Percentiles rank a stretch among this genome's conserved stretches.
Evolutionary conservation across 2,797 vertebrate genomes (phyloP).

Genomic region (Hydrocynus forskahlii): DNA sequence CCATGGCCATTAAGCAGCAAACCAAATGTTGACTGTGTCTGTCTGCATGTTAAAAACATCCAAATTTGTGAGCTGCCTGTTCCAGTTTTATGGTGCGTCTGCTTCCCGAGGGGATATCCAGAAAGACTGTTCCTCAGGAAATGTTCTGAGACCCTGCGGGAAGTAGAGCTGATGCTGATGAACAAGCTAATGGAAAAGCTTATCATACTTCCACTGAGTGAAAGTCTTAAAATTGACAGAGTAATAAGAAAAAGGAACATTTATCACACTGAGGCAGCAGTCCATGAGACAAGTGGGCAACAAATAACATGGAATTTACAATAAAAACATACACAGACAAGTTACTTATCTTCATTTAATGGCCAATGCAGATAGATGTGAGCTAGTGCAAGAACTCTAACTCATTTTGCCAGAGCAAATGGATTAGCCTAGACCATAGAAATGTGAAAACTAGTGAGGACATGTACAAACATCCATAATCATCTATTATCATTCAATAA

Average conservation of each 20-base stretch:
- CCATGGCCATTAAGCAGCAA: neutral
- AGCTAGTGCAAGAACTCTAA: too few species aligned
- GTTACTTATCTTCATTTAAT: neutral
- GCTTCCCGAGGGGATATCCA: conserved; percentile 16
- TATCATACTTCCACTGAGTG: too few species aligned
- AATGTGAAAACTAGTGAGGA: neutral
- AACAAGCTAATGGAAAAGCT: neutral
- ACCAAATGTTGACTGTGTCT: neutral
- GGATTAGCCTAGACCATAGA: neutral
- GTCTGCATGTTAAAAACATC: neutral
- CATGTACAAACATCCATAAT: neutral
- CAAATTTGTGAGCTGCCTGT: neutral
- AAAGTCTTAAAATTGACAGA: neutral
- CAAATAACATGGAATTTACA: neutral
- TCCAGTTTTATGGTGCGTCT: neutral
- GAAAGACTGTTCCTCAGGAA: neutral
- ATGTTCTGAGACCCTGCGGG: neutral
- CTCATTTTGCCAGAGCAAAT: neutral
- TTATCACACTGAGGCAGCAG: neutral
- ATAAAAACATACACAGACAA: neutral
- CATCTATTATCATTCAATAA: neutral
- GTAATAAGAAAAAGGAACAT: neutral
- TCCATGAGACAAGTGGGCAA: neutral
- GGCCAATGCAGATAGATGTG: neutral
- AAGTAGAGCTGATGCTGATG: neutral